These are phyloP conservation scores for Salmo trutta DNA, from an alignment of 2,797 vertebrate species.

Conservation along the genomic window DNA sequence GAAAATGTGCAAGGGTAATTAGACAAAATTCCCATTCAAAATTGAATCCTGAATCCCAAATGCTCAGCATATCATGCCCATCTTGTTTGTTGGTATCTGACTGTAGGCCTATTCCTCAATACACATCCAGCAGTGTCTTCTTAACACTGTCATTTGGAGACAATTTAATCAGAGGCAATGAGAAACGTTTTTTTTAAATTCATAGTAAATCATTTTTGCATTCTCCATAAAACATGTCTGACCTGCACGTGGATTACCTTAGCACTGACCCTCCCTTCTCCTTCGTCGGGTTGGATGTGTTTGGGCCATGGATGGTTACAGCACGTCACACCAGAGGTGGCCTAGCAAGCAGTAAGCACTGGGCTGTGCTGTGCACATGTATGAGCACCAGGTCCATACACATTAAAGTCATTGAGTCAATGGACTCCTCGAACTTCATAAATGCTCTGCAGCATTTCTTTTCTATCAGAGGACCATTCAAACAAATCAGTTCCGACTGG, in stretches of 20 bases:
- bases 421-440: too few species aligned
- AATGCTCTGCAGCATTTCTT: too few species aligned
- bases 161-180: slow-evolving; percentile 27
- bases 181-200: not conserved
- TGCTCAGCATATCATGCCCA: not conserved
- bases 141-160: slow-evolving; percentile 29
- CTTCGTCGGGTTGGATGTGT: not conserved
- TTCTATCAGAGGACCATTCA: not conserved
- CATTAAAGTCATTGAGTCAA: not conserved
- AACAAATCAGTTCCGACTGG: not conserved
- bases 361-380: not conserved
- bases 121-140: not conserved
- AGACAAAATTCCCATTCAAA: slow-evolving; percentile 5
- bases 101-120: not conserved
- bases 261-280: not conserved
- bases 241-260: not conserved
- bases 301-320: not conserved
- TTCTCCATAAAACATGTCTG: too few species aligned
- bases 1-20: not conserved
- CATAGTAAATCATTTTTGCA: slow-evolving; percentile 17
- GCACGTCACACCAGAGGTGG: not conserved
- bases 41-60: not conserved
- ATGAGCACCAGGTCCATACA: not conserved
- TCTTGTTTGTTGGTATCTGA: slow-evolving; percentile 8
- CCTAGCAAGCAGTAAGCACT: not conserved